phyloP scores from a whole-genome alignment of 2,888 invertebrate species.

The Lasius platythorax region DNA sequence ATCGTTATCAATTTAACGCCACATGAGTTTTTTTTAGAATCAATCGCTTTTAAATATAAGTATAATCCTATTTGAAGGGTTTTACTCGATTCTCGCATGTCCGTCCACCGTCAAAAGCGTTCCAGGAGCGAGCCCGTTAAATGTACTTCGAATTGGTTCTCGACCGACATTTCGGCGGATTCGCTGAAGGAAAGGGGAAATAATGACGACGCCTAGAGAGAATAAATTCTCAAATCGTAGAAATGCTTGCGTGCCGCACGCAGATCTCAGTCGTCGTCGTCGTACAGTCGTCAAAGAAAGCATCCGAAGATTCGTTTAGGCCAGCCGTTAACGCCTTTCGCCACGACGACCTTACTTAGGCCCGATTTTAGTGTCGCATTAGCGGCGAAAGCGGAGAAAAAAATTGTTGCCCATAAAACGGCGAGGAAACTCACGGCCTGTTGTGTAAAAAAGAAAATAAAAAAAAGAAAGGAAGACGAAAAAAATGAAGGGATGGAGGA shows the following conservation, averaged over 20 bases:
- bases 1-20: neutral
- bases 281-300: conserved; percentile 63
- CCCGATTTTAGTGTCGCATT: conserved; percentile 71
- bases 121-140: conserved; percentile 44
- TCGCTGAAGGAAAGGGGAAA: conserved; percentile 48
- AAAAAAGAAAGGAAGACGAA: neutral
- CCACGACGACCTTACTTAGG: conserved; percentile 55
- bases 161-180: conserved; percentile 29
- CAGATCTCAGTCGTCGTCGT: conserved; percentile 37
- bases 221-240: conserved; percentile 53
- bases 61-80: neutral
- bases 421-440: conserved; percentile 14
- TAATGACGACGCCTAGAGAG: conserved; percentile 52
- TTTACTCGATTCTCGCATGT: conserved; percentile 36
- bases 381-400: conserved; percentile 49
- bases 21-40: neutral
- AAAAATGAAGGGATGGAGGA: neutral
- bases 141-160: conserved; percentile 44
- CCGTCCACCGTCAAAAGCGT: neutral
- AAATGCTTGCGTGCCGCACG: conserved; percentile 67
- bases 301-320: conserved; percentile 73
- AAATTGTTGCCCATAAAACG: conserved; percentile 9
- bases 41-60: conserved; percentile 29
- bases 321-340: conserved; percentile 69
- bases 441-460: neutral